Conservation (phyloP, 2,888 invertebrate species). For the Aspidiotus rigidus region DNA sequence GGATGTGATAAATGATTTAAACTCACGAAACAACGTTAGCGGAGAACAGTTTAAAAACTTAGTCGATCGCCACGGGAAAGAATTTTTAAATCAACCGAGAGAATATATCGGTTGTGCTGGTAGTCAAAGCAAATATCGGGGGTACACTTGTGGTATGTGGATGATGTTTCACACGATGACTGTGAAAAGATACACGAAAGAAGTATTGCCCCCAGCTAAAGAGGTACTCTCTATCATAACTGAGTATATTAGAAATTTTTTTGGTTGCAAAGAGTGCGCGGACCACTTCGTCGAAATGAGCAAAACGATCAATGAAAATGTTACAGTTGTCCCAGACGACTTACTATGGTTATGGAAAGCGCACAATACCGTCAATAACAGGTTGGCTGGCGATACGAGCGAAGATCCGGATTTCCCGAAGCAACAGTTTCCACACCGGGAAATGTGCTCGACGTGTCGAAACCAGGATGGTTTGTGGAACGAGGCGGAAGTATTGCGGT, state of each 20-base stretch:
- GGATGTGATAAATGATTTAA: constrained; percentile 20
- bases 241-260: constrained; percentile 82
- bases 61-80: background rate
- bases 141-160: constrained; percentile 94
- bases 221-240: constrained; percentile 68
- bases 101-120: constrained; percentile 75
- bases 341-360: constrained; percentile 90
- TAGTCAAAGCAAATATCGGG: constrained; percentile 62
- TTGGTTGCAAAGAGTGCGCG: constrained; percentile 85
- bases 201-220: constrained; percentile 40
- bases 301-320: constrained; percentile 57
- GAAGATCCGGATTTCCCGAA: constrained; percentile 89
- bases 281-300: constrained; percentile 85
- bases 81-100: background rate
- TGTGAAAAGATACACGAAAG: constrained; percentile 52
- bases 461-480: constrained; percentile 52
- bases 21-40: background rate
- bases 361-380: constrained; percentile 85
- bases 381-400: constrained; percentile 72
- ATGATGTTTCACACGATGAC: constrained; percentile 85
- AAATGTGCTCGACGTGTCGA: constrained; percentile 61
- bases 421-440: constrained; percentile 68
- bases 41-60: constrained; percentile 14
- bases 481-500: constrained; percentile 53
- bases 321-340: constrained; percentile 61